Base-by-base conservation (phyloP, 2,113 vertebrate genomes). In the Scartelaos histophorus region DNA sequence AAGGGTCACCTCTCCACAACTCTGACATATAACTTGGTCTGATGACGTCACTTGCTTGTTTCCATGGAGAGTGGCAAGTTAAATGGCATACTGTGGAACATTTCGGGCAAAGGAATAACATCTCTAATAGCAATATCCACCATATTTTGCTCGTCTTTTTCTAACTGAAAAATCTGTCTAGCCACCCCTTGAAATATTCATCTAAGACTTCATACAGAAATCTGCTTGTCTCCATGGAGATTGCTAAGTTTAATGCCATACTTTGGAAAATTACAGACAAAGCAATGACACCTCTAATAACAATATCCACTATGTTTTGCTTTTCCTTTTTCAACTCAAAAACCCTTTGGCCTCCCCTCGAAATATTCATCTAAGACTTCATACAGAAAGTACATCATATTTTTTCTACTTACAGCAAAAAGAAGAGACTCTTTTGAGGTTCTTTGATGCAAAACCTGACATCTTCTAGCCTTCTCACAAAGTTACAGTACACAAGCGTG, bases 371-470 rank as follows among this genome's bases (percentile, higher is more conserved):
- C 79, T 79, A 82, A 84, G 79, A 77, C 54, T 84, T 86, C 58
- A 70, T 69, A 35, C 67, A 79, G 82, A 85, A 82, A 45, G 67
- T 62, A 71, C 10, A 71, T 58, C 24, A 15, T 1, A 76, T 43
- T 53, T 73, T 73, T 75, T 74, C 70, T 67, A 57, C 67, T 62
- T 22, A 75, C 68, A 13, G 19, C 51, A 60, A 53, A 57, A 67
- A 67, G 60, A 70, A 47, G n/a, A 34, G 53, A 29, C 62, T 83
- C 74, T 78, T 79, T 78, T 67, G 74, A 85, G 73, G 47, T 68
- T 58, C 67, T 90, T 89, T 85, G 76, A 89, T 89, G 79, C 80
- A 74, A 75, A 80, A 73, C 71, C 77, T 87, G 72, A 76, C 76
- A 86, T 81, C 79, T 76, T 38, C 60, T 29, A 60, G 35, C 54